These are phyloP conservation scores for Gopherus flavomarginatus DNA, from an alignment of 2,113 vertebrate genomes.

Conservation along the genomic window DNA sequence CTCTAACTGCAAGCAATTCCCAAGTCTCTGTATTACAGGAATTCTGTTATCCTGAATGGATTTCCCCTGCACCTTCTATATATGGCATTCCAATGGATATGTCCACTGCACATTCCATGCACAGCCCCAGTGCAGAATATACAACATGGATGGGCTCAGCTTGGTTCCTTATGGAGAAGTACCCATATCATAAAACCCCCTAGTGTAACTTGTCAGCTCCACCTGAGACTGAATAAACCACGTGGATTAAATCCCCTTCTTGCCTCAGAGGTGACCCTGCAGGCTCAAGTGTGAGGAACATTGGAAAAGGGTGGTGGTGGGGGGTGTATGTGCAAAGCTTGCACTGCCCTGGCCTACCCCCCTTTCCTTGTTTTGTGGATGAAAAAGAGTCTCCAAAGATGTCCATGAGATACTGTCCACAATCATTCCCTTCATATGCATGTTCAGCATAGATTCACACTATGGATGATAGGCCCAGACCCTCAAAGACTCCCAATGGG, in stretches of 20 bases:
- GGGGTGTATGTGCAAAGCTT: background rate
- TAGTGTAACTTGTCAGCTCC: background rate
- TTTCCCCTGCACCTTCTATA: background rate
- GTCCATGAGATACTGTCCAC: background rate
- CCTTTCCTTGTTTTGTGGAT: background rate
- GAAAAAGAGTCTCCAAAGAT: background rate
- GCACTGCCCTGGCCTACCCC: rapidly evolving
- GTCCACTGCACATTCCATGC: background rate
- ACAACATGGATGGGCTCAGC: background rate
- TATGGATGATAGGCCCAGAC: background rate
- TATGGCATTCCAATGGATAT: background rate
- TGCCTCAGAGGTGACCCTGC: background rate
- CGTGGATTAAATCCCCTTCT: background rate
- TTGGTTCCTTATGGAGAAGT: background rate
- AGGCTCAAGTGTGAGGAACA: background rate
- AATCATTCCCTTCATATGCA: background rate
- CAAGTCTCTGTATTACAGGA: background rate
- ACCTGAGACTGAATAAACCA: rapidly evolving
- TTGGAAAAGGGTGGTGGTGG: background rate
- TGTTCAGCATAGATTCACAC: background rate
- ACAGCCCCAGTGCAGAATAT: background rate
- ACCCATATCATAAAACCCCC: background rate
- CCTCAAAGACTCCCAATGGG: background rate
- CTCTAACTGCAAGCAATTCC: background rate
- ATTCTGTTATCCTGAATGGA: background rate